A percentile compares a stretch with the other conserved stretches of the same genome.
Conservation (phyloP, 23 tunicate species). For the Styela plicata region DNA sequence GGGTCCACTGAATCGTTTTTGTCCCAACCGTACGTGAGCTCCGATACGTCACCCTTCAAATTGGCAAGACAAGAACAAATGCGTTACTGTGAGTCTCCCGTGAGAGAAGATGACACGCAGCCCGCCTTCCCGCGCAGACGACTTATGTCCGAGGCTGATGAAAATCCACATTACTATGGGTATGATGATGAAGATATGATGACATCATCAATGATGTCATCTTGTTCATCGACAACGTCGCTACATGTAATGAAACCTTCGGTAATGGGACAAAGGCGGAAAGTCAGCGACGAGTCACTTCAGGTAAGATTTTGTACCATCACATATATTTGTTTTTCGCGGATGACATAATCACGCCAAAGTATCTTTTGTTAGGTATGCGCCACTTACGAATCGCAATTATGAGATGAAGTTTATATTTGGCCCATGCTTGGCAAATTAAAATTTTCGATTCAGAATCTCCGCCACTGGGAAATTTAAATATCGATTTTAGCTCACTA, state of each 20-base stretch:
- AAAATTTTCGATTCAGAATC: too few relatives aligned
- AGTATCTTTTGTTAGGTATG: too few relatives aligned
- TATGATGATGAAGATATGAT: slow-evolving; percentile 61
- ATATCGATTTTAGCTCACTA: too few relatives aligned
- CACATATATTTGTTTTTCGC: too few relatives aligned
- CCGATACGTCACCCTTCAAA: slow-evolving; percentile 27
- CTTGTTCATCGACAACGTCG: slow-evolving; percentile 48
- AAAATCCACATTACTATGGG: neutral
- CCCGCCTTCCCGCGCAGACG: slow-evolving; percentile 14
- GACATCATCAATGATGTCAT: slow-evolving; percentile 68
- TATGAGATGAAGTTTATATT: too few relatives aligned
- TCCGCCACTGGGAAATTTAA: too few relatives aligned
- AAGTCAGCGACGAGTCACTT: slow-evolving; percentile 34
- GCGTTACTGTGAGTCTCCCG: neutral
- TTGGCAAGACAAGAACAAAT: slow-evolving; percentile 24
- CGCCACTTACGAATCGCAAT: too few relatives aligned
- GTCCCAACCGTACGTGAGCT: slow-evolving; percentile 8
- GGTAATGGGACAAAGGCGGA: slow-evolving; percentile 59
- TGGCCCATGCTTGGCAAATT: too few relatives aligned
- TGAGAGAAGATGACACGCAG: slow-evolving; percentile 17
- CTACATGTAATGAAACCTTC: slow-evolving; percentile 74
- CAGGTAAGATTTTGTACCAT: slow-evolving; percentile 62
- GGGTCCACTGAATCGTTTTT: slow-evolving; percentile 27
- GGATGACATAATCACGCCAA: too few relatives aligned
- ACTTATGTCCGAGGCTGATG: slow-evolving; percentile 23